Percentiles rank a stretch among this genome's conserved stretches.
Conservation (phyloP, 2,888 invertebrate genomes). For the Hypena proboscidalis region DNA sequence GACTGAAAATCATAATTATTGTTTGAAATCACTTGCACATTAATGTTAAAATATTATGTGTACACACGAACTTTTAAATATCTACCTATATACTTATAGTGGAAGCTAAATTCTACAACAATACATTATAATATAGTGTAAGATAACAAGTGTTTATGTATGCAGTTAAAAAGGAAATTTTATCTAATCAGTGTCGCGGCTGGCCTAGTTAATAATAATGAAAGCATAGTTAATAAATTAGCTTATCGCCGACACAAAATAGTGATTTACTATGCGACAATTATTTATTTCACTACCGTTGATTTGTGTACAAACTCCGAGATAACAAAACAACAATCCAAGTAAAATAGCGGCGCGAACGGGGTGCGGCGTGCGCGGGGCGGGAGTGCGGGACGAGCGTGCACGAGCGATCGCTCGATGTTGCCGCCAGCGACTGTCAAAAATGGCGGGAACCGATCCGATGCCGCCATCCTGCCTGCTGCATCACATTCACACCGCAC, state of each 20-base stretch:
- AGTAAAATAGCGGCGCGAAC: slow-evolving; percentile 8
- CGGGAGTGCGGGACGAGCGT: slow-evolving; percentile 19
- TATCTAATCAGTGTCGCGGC: slow-evolving; percentile 50
- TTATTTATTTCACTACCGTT: slow-evolving; percentile 41
- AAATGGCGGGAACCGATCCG: slow-evolving; percentile 55
- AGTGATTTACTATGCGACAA: slow-evolving; percentile 44
- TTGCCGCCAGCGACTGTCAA: slow-evolving; percentile 57
- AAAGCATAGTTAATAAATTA: slow-evolving; percentile 40
- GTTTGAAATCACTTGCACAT: too few species aligned
- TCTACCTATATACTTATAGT: too few species aligned
- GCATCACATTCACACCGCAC: too few species aligned
- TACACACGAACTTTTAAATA: too few species aligned
- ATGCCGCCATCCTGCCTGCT: neutral
- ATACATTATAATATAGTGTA: too few species aligned
- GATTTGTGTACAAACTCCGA: slow-evolving; percentile 7
- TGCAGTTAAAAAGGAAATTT: slow-evolving; percentile 10
- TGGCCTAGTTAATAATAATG: slow-evolving; percentile 48
- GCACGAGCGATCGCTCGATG: slow-evolving; percentile 44
- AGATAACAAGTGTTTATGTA: neutral
- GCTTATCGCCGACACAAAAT: slow-evolving; percentile 57
- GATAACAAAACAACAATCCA: slow-evolving; percentile 7
- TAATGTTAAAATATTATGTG: too few species aligned
- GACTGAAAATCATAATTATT: too few species aligned
- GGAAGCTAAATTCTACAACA: too few species aligned
- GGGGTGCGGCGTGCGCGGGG: slow-evolving; percentile 4